phyloP scores from a whole-genome alignment of 2,797 vertebrate genomes.

The Cottoperca gobio region DNA sequence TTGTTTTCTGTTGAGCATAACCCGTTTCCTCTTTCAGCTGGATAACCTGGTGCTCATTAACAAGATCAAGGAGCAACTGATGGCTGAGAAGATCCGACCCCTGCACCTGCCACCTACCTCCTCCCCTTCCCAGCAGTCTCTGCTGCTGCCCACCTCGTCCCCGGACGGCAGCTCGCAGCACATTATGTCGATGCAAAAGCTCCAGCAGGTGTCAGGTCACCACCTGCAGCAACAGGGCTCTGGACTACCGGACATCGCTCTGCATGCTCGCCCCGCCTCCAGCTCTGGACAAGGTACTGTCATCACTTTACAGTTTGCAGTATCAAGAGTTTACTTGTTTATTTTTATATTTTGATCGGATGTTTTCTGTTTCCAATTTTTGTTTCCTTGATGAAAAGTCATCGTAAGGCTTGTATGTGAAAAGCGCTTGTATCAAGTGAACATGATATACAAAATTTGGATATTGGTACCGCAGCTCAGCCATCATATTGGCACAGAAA shows the following conservation, averaged over 20 bases:
- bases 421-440: not conserved
- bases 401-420: not conserved
- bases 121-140: slow-evolving; percentile 92
- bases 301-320: not conserved
- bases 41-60: slow-evolving; percentile 99
- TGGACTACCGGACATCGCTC: slow-evolving; percentile 93
- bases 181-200: slow-evolving; percentile 91
- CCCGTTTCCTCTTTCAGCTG: slow-evolving; percentile 87
- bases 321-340: too few relatives aligned
- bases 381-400: too few relatives aligned
- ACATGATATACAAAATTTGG: not conserved
- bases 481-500: not conserved
- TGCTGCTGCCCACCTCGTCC: slow-evolving; percentile 90
- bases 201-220: slow-evolving; percentile 90
- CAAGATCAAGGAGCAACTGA: slow-evolving; percentile 99
- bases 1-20: slow-evolving; percentile 83
- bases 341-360: not conserved
- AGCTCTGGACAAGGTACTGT: slow-evolving; percentile 91
- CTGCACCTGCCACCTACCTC: slow-evolving; percentile 94
- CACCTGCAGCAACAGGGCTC: slow-evolving; percentile 90
- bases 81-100: slow-evolving; percentile 98
- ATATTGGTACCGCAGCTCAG: not conserved
- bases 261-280: slow-evolving; percentile 93
- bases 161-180: slow-evolving; percentile 89
- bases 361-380: too few relatives aligned